Evolutionary conservation across 2,113 vertebrate species (phyloP).

Genomic region (Spilogale gracilis): DNA sequence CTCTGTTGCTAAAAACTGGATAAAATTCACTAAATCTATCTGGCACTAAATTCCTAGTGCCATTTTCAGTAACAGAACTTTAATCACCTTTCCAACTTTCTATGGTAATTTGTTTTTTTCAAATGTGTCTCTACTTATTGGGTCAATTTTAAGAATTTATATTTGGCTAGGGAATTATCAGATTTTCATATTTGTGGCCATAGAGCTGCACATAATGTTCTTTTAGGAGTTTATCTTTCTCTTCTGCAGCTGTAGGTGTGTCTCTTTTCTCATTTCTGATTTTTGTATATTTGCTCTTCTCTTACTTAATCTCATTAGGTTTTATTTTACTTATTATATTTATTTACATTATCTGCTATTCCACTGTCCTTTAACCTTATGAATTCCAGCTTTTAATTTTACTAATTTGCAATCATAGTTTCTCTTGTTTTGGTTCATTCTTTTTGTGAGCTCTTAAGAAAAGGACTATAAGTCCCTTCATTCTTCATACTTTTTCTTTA

Average conservation of each 20-base stretch:
- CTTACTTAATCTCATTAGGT: neutral
- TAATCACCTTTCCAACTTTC: neutral
- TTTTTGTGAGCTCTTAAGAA: slow-evolving; percentile 48
- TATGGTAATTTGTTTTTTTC: neutral
- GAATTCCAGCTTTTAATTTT: neutral
- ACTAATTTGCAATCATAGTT: neutral
- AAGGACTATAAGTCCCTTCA: neutral
- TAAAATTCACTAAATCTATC: neutral
- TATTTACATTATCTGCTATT: neutral
- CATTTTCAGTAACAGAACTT: neutral
- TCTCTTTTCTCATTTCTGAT: neutral
- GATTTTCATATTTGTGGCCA: neutral
- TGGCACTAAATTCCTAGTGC: neutral
- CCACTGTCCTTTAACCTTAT: neutral
- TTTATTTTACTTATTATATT: slow-evolving; percentile 18
- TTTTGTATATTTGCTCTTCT: neutral
- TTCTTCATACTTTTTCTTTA: neutral
- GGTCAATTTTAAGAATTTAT: neutral
- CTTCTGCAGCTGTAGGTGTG: neutral
- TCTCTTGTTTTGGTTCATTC: neutral
- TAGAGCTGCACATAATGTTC: neutral
- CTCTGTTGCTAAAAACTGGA: neutral
- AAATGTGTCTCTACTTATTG: neutral
- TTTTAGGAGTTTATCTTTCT: neutral
- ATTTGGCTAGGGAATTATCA: neutral